A percentile compares a stretch with the other conserved stretches of the same genome.
phyloP scores from a whole-genome alignment of 2,113 vertebrate genomes.

The Rhagologus leucostigma region DNA sequence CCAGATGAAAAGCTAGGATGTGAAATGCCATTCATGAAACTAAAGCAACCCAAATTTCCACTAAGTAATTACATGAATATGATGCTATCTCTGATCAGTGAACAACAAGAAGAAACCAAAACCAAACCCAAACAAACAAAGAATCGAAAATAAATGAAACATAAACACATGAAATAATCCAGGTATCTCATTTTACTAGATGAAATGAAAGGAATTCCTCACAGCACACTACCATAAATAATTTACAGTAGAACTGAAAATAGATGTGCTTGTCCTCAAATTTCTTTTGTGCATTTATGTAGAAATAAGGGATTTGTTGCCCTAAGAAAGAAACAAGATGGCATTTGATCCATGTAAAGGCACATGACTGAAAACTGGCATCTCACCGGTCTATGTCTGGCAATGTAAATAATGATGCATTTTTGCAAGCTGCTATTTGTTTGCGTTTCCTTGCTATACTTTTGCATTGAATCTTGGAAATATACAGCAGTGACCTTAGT shows the following conservation, averaged over 20 bases:
- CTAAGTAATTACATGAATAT: not conserved
- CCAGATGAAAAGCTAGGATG: not conserved
- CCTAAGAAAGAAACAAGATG: not conserved
- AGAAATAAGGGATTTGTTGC: not conserved
- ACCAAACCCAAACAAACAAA: not conserved
- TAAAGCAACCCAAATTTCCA: not conserved
- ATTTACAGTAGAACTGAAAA: not conserved
- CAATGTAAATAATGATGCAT: not conserved
- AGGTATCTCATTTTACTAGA: not conserved
- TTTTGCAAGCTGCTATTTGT: slow-evolving; percentile 6
- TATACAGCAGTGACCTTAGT: not conserved
- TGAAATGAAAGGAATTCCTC: not conserved
- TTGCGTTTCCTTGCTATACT: not conserved
- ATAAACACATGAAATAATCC: not conserved
- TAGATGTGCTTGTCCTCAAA: not conserved
- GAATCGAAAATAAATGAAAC: not conserved
- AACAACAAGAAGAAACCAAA: not conserved
- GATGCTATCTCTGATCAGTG: not conserved
- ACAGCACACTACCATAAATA: not conserved
- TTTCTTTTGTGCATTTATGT: not conserved
- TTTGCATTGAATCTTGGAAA: slow-evolving; percentile 28
- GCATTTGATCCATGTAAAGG: not conserved
- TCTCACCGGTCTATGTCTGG: not conserved
- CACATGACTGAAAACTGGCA: not conserved
- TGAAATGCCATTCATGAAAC: not conserved